Base-by-base conservation (phyloP, 35 echinoderm and acorn worm genomes). In the Patiria miniata region DNA sequence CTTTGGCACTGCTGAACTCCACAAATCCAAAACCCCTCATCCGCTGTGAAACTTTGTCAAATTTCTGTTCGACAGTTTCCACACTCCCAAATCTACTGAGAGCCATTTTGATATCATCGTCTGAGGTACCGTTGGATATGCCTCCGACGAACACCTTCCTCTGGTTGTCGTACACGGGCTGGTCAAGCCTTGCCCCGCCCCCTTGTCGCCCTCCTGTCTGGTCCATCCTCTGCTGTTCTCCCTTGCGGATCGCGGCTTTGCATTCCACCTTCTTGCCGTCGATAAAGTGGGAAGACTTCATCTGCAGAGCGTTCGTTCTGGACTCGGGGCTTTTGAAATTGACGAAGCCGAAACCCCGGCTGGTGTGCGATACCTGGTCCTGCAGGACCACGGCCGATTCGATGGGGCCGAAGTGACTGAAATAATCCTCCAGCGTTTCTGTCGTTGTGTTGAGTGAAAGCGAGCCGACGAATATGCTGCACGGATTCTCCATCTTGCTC, bases 381-480 rank as follows among this genome's bases (percentile, higher is more conserved):
- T 32, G 26, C 8, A 73, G 26, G 34, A 73, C 65, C 26, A 73
- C 65, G 14, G 65, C 65, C 29, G 65, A 73, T 30, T 73, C 65
- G 65, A 73, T 73, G 19, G 65, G 26, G 26, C 65, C 65, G 34
- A 73, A 73, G 23, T 23, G 65, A 14, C 65, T 34, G 34, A 73
- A 73, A 73, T 73, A 73, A 14, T 73, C 65, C 65, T 73, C 10
- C 26, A 73, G 65, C 65, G 19, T 73, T 30, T 73, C 65, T 23
- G 23, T 73, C 16, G 65, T 26, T 23, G 65, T 73, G 10, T 73
- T 23, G 23, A 30, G 23, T 30, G 65, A 18, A 34, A 73, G 65
- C 26, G 65, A 73, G 21, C 65, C 65, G 21, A 73, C 65, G 26
- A 73, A 73, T 73, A 73, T 73, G 65, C 65, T 73, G 65, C 65